Evolutionary conservation across 2,797 vertebrate species (phyloP), one percentile per base, ranked within the genome.

Genomic region (Okamejei kenojei): DNA sequence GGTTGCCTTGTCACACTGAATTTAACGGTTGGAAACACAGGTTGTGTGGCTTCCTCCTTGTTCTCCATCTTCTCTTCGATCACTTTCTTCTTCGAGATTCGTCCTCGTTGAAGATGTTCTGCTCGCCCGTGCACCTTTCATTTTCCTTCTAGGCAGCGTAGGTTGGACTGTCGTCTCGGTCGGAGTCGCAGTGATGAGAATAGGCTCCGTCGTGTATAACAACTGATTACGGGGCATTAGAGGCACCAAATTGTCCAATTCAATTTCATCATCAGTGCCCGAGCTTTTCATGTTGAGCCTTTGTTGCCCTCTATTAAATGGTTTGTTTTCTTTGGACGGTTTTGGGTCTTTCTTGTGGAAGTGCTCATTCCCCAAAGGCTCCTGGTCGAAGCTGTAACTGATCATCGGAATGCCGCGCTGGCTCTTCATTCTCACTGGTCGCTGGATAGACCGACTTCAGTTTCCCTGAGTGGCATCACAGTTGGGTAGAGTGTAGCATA

Each of bases 401-500:
- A 94, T 97, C 96, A 0, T 96, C 95, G 0, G 96, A 96, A 91
- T 93, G 96, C 26, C 94, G 95, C 92, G 95, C 95, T 0, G 95
- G 65, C 58, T 96, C 95, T 0, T 94, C 93, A 0, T 97, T 97
- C 73, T 96, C 97, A 0, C 95, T 63, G 0, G 97, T 95, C 0
- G 96, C 93, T 0, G 96, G 94, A 63, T 96, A 96, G 17, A 95
- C 94, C 0, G 96, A 93, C 1, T 96, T 95, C 32, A 96, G 94
- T 45, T 94, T n/a, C n/a, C 65, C 0, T 94, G 93, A 0, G 94
- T 93, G 0, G 94, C 1, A 7, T 96, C 95, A 29, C 98, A 99
- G 93, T 97, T 95, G 0, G 98, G 98, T 2, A 98, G 95, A 4
- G 96, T 96, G 94, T 98, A 99, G 95, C 98, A 99, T 96, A 98